Evolutionary conservation across 2,113 vertebrate genomes (phyloP).

Genomic region (Menura novaehollandiae): DNA sequence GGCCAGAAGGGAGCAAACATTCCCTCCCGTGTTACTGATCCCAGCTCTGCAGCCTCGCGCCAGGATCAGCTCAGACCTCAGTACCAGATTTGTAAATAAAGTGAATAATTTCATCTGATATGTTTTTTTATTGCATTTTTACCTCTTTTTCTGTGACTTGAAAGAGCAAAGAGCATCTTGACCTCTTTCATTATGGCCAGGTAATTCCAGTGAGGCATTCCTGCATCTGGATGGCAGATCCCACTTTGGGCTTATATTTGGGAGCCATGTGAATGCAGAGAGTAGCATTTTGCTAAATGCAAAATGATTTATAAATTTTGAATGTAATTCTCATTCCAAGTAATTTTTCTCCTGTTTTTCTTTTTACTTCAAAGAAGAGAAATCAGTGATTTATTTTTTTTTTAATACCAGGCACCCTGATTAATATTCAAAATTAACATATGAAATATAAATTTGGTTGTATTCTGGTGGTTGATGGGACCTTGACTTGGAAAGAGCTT

Average conservation of each 20-base stretch:
- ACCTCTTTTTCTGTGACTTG: background rate
- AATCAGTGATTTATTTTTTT: background rate
- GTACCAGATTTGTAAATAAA: background rate
- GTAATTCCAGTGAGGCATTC: background rate
- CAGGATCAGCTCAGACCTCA: background rate
- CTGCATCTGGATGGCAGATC: background rate
- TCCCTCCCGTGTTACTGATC: accelerated
- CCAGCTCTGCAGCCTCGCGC: background rate
- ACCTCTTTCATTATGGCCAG: background rate
- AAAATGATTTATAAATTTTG: background rate
- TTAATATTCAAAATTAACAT: background rate
- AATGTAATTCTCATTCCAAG: background rate
- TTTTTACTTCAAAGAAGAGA: background rate
- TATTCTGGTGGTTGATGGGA: background rate
- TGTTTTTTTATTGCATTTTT: background rate
- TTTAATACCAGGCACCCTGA: background rate
- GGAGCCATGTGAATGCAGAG: background rate
- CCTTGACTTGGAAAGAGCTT: background rate
- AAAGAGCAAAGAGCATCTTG: background rate
- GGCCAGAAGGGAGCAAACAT: background rate
- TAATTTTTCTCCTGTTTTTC: background rate
- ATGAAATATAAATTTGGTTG: background rate
- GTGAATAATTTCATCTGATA: background rate
- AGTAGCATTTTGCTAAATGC: background rate
- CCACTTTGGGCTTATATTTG: background rate